Evolutionary conservation across 2,113 vertebrate species (phyloP).

Genomic region (Aegithalos caudatus): DNA sequence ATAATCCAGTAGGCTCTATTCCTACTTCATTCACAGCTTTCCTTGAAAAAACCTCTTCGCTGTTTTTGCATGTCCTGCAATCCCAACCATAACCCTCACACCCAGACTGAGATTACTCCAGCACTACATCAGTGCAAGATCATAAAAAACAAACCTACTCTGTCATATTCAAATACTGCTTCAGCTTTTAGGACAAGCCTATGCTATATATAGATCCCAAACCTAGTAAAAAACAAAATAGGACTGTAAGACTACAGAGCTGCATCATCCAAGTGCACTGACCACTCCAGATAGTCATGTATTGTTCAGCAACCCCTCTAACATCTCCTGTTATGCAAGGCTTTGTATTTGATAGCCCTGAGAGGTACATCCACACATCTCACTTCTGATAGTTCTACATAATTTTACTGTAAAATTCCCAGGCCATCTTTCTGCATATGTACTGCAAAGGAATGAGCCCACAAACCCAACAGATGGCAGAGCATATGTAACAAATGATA

Average conservation of each 20-base stretch:
- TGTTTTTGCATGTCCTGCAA: not conserved
- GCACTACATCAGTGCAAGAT: not conserved
- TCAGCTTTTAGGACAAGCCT: not conserved
- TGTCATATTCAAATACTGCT: not conserved
- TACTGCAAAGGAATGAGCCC: not conserved
- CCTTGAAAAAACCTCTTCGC: not conserved
- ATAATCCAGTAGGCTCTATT: not conserved
- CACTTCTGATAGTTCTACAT: not conserved
- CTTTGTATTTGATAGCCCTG: not conserved
- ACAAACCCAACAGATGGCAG: constrained; percentile 39
- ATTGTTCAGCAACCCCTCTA: not conserved
- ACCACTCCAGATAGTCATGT: not conserved
- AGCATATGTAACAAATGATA: constrained; percentile 40
- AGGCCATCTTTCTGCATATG: not conserved
- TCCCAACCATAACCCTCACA: not conserved
- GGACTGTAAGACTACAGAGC: not conserved
- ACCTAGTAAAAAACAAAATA: not conserved
- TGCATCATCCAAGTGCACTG: not conserved
- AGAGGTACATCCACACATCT: not conserved
- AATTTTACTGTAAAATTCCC: not conserved
- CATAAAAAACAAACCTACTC: not conserved
- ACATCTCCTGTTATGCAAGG: not conserved
- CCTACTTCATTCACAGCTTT: not conserved
- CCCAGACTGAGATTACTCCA: not conserved
- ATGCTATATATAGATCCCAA: not conserved